Base-by-base conservation (phyloP, 2,888 invertebrate genomes). In the Leptopilina syphax region DNA sequence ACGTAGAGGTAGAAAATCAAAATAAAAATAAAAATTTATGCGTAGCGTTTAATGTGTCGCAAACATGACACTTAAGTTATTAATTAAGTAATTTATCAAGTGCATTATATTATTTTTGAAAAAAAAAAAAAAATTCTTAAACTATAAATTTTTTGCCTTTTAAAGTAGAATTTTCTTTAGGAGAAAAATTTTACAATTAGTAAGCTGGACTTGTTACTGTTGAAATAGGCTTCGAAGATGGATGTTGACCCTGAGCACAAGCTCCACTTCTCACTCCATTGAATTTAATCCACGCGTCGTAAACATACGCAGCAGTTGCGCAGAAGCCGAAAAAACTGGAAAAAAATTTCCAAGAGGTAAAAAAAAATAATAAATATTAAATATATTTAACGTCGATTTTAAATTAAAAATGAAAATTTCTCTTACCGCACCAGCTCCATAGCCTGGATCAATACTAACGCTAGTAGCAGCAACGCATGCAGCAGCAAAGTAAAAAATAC, bases 281-380 rank as follows among this genome's bases (percentile, higher is more conserved):
- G 91, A 94, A 97, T 92, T 98, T 98, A 63, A 97, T 90, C 92
- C 95, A 97, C 60, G 96, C 95, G 91, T 98, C 98, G 84, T 94
- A 94, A 1, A 94, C 96, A 92, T 97, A 98, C 54, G 94, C 94
- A 41, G 95, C 91, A 95, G 96, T 97, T 24, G 96, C 96, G 85
- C 94, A 94, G 92, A 96, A 97, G 27, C 97, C 97, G 92, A 98
- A 98, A 98, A 92, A 97, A 96, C 97, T 97, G 44, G 1, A 1
- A 92, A 66, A 82, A 78, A 79, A 77, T 50, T 66, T 80, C 13
- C 13, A 44, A 18, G 10, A 9, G 66, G 77, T 77, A 50, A 50
- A 50, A 44, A 7, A 3, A 44, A 5, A 34, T 34, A 3, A 34
- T 34, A 34, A 18, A 18, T 4, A 34, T 34, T 34, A 34, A 34